Base-by-base conservation (phyloP, 2,888 invertebrate species). In the Cosmia trapezina region DNA sequence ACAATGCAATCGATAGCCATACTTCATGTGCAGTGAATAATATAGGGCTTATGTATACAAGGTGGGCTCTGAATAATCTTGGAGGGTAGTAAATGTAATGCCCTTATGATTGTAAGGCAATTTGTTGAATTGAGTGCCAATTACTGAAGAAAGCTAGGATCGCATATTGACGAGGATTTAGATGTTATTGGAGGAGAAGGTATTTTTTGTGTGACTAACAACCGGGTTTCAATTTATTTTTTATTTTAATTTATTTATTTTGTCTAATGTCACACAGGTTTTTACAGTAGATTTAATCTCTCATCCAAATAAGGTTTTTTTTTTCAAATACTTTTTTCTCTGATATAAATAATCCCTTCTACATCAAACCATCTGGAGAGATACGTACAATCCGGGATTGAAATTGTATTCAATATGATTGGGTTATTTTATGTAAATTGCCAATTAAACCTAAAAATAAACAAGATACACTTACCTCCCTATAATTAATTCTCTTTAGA, bases 1-100 rank as follows among this genome's bases (percentile, higher is more conserved):
- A 51, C 69, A 54, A 47, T 64, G 70, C 72, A 67, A 80, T 80
- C 73, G 73, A 80, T 73, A 60, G 17, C 47, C 53, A 53, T 68
- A 22, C 70, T 22, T 73, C 67, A 67, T 70, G 56, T 63, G 60
- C 17, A 19, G 54, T 68, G 67, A 81, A 73, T 77, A 70, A 70
- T 64, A 73, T 61, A 57, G 28, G 62, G 64, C 33, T 64, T 60
- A 69, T 56, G 12, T 64, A n/a, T n/a, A 51, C 53, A 33, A 54
- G 60, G 60, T 57, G 63, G 65, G 5, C 19, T 8, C 66, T 79
- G 80, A 75, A 75, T 67, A 75, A 67, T 75, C 56, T 67, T 63
- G 57, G 56, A 14, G 33, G 41, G 17, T 8, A 64, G 67, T 67
- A 57, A 64, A 70, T 14, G 66, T 64, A 56, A 51, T 14, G 41